Percentiles rank a stretch among this genome's conserved stretches.
Evolutionary conservation across 2,797 vertebrate species (phyloP).

Genomic region (Argentina silus): DNA sequence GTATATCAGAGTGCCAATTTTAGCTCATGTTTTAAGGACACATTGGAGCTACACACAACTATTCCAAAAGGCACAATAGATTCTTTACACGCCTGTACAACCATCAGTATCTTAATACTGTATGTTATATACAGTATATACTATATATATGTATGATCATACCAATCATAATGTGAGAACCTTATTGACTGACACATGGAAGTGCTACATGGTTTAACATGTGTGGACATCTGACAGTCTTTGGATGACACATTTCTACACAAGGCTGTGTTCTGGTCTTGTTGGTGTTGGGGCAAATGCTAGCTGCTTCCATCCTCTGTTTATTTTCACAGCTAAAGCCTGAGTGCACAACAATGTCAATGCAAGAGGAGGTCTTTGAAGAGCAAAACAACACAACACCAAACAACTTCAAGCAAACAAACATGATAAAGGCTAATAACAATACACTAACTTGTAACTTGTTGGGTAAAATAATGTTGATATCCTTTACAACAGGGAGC

Average conservation of each 20-base stretch:
- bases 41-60: background rate
- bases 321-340: slow-evolving; percentile 20
- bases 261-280: background rate
- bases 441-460: background rate
- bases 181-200: background rate
- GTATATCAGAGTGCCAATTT: background rate
- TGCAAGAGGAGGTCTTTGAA: background rate
- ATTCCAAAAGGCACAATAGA: background rate
- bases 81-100: background rate
- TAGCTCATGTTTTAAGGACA: background rate
- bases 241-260: background rate
- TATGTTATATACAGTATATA: background rate
- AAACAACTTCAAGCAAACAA: slow-evolving; percentile 1
- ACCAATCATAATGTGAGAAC: background rate
- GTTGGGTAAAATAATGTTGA: background rate
- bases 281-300: background rate
- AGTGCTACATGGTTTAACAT: background rate
- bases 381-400: background rate
- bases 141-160: background rate
- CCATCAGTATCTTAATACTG: slow-evolving; percentile 25
- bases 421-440: background rate
- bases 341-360: background rate
- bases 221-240: background rate
- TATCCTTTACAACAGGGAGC: background rate
- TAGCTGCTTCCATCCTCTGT: slow-evolving; percentile 1